These are phyloP conservation scores for Merodon equestris DNA, from an alignment of 2,888 invertebrate species.

Conservation along the genomic window DNA sequence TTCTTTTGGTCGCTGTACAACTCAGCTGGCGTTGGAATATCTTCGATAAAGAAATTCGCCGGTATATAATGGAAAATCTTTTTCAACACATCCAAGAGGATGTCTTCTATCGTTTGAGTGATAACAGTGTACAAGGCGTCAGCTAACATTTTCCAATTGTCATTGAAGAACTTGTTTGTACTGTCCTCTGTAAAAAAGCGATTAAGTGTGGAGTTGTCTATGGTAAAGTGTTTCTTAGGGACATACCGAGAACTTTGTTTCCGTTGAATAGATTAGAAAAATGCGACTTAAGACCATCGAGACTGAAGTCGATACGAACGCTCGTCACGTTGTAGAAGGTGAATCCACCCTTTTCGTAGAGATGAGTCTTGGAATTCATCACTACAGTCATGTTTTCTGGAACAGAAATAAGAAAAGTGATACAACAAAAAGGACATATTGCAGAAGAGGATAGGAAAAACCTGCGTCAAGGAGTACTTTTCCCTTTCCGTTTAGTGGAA, in stretches of 20 bases:
- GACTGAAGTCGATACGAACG: constrained; percentile 84
- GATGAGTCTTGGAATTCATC: constrained; percentile 83
- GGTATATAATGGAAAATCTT: constrained; percentile 86
- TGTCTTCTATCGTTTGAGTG: constrained; percentile 85
- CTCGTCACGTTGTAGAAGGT: constrained; percentile 85
- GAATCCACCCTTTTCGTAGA: constrained; percentile 83
- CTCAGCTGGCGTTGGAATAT: constrained; percentile 79
- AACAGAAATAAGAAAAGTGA: constrained; percentile 7
- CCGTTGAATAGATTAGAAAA: constrained; percentile 88
- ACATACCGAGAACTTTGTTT: constrained; percentile 84
- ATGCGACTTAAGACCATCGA: constrained; percentile 84
- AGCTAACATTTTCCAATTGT: constrained; percentile 86
- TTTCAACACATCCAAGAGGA: constrained; percentile 83
- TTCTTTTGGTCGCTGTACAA: constrained; percentile 71
- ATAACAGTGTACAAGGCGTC: constrained; percentile 86
- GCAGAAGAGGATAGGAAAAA: constrained; percentile 73
- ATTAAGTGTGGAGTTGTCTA: too few relatives aligned
- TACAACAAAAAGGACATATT: neutral
- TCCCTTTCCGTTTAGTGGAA: constrained; percentile 85
- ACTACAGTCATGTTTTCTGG: constrained; percentile 84
- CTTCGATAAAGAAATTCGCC: constrained; percentile 84
- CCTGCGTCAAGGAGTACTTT: constrained; percentile 86
- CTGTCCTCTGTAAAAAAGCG: constrained; percentile 82
- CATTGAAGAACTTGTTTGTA: constrained; percentile 86
- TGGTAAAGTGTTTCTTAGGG: neutral